A percentile compares a stretch with the other conserved stretches of the same genome.
Evolutionary conservation across 2,113 vertebrate genomes (phyloP).

Genomic region (Arizona elegans): DNA sequence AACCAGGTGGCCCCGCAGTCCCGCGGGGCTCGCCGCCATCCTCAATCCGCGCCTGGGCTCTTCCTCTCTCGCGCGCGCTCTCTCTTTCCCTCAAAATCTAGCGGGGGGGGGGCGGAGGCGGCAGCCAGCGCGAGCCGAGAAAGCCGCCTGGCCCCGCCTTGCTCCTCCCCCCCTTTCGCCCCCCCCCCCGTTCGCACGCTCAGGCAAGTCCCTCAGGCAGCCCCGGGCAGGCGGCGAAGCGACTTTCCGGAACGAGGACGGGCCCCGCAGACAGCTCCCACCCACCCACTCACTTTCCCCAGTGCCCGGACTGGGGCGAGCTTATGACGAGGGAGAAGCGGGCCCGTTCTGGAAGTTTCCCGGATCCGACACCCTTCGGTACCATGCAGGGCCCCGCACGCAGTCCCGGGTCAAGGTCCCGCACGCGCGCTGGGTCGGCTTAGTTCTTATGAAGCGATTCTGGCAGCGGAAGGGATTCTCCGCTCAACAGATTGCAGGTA

Average conservation of each 20-base stretch:
- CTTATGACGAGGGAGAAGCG: neutral
- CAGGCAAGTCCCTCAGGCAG: neutral
- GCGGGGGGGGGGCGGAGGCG: neutral
- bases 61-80: neutral
- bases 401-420: neutral
- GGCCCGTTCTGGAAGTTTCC: neutral
- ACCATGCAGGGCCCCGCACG: neutral
- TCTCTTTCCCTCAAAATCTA: neutral
- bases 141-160: constrained; percentile 5
- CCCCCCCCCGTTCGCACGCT: neutral
- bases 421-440: neutral
- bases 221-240: neutral
- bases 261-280: no score
- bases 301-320: neutral
- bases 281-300: no score
- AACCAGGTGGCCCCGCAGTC: neutral
- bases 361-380: neutral
- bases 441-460: neutral
- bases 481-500: neutral
- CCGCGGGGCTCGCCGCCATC: constrained; percentile 5
- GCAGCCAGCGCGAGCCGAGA: neutral
- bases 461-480: neutral
- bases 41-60: neutral
- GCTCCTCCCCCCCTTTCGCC: neutral
- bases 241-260: neutral